Evolutionary conservation across 1,140 invertebrate genomes (phyloP), one percentile per base, ranked within the genome.

Genomic region (Laodelphax striatellus): DNA sequence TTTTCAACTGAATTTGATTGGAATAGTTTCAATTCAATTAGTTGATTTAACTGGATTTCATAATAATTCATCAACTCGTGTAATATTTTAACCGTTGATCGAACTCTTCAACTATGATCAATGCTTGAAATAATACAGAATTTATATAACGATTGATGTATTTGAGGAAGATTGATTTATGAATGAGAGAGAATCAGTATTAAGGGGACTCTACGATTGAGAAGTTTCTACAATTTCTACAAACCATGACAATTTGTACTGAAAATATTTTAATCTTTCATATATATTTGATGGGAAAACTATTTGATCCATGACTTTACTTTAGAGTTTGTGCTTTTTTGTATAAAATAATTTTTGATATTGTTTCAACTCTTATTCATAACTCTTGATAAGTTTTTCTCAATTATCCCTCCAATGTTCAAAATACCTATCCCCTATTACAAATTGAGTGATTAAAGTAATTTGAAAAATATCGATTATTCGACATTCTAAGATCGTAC

Each of bases 71-170:
- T 13, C 44, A 50, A 59, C 8, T 52, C 28, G 21, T n/a, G 50
- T 60, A 60, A 54, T 60, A 53, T 60, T 60, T 60, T 60, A 60
- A 53, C 46, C 58, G 52, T 60, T 60, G 58, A 52, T 53, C 58
- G 31, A 52, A 9, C 10, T 38, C 11, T 19, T 41, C 1, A 28
- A 22, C 22, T 28, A 53, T 54, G 58, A 60, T 52, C 58, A 60
- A 38, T 52, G 58, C 46, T 60, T 60, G 46, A 60, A 60, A 60
- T 53, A 38, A 31, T 31, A 60, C 56, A 19, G 24, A 56, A 21
- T 24, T 5, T 16, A 24, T 46, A 22, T 46, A 58, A 58, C 41
- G 24, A 58, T 42, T 28, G 16, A 58, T 28, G 14, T 3, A 44
- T 24, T 14, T 58, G 38, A 24, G 38, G 28, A 2, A 44, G 24